Conservation (phyloP, 2,113 vertebrate genomes). For the Athene cunicularia region DNA sequence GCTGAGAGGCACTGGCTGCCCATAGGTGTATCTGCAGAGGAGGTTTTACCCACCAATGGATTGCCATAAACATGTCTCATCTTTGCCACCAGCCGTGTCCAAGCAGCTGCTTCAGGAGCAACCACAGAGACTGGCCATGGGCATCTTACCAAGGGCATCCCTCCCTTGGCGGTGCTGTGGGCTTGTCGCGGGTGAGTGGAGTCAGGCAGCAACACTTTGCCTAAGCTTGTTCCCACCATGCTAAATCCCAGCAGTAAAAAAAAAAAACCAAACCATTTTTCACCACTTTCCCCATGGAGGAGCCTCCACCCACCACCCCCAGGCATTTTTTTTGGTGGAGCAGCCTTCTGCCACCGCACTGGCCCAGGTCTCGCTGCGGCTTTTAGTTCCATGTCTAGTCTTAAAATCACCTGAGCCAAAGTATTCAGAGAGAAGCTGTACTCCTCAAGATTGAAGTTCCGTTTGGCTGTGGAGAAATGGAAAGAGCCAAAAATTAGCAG, state of each 20-base stretch:
- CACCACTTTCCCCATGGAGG: not conserved
- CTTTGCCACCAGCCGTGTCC: not conserved
- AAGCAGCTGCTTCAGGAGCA: not conserved
- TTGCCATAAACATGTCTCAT: not conserved
- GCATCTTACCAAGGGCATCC: not conserved
- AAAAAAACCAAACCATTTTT: not conserved
- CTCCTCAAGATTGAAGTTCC: slow-evolving; percentile 69
- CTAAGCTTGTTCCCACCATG: not conserved
- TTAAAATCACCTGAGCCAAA: slow-evolving; percentile 65
- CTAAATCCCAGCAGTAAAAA: not conserved
- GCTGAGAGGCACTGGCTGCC: not conserved
- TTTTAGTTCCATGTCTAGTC: not conserved
- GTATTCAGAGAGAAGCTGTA: slow-evolving; percentile 80
- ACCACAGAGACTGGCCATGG: not conserved
- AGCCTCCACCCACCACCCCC: not conserved
- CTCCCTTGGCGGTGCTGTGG: not conserved
- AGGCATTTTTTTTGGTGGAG: not conserved
- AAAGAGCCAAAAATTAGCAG: not conserved
- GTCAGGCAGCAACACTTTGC: not conserved
- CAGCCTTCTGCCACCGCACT: not conserved
- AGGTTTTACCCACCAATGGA: not conserved
- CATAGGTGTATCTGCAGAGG: fast-evolving
- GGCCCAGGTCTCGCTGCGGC: not conserved
- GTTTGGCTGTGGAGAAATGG: slow-evolving; percentile 61
- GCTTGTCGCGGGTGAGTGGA: fast-evolving